Percentiles rank a stretch among this genome's conserved stretches.
Evolutionary conservation across 1,140 invertebrate species (phyloP).

Genomic region (Leptopilina clavipes): DNA sequence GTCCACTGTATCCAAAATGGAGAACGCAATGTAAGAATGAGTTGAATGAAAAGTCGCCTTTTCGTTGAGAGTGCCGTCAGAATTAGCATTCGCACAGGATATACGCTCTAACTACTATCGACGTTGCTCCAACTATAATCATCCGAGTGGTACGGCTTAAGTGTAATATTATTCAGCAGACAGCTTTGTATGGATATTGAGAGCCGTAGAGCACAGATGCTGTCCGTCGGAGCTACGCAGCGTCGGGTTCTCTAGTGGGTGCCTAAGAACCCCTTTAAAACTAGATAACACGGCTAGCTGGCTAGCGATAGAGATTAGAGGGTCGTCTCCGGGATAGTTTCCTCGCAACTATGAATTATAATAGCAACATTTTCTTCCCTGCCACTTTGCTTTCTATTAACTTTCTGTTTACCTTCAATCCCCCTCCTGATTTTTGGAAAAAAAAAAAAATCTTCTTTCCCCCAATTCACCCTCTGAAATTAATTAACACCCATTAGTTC

Average conservation of each 20-base stretch:
- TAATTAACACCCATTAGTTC: too few relatives aligned
- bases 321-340: conserved; percentile 57
- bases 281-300: conserved; percentile 58
- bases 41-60: conserved; percentile 54
- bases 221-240: conserved; percentile 63
- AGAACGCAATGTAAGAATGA: conserved; percentile 41
- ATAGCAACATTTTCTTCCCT: conserved; percentile 43
- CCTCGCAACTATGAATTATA: conserved; percentile 68
- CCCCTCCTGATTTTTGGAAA: too few relatives aligned
- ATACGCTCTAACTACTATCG: conserved; percentile 76
- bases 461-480: too few relatives aligned
- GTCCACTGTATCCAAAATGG: too few relatives aligned
- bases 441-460: too few relatives aligned
- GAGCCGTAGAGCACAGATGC: conserved; percentile 70
- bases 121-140: conserved; percentile 75
- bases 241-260: conserved; percentile 53
- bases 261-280: conserved; percentile 63
- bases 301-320: conserved; percentile 55
- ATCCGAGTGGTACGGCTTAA: conserved; percentile 71
- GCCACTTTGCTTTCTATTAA: too few relatives aligned
- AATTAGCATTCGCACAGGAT: conserved; percentile 76
- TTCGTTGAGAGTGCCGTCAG: conserved; percentile 60
- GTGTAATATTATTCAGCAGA: conserved; percentile 76
- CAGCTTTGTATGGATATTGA: conserved; percentile 74
- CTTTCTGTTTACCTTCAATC: too few relatives aligned